Evolutionary conservation across 1,140 invertebrate species (phyloP), one percentile per base, ranked within the genome.

Genomic region (Apis florea): DNA sequence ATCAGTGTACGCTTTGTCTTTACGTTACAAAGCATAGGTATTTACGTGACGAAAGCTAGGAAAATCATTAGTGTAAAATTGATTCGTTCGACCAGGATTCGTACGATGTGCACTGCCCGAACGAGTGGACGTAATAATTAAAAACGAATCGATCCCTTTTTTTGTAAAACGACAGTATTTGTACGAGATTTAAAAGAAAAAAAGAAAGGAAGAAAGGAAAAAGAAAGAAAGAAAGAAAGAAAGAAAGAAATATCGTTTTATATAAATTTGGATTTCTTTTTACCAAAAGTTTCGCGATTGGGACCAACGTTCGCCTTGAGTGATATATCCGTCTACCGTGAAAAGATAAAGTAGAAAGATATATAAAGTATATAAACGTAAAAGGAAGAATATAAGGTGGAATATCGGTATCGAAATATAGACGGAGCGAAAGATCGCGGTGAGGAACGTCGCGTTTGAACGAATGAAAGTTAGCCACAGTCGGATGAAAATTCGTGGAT

Each of bases 261-360:
- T 40, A 40, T 40, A 40, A 40, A 40, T 40, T 40, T 40, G 31
- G 31, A 40, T 6, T 40, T 40, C n/a, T 40, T n/a, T 77, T 21
- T 21, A 26, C n/a, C 13, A 13, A 53, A n/a, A n/a, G 40, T 51
- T 66, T 54, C n/a, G 61, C 4, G 17, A 68, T 54, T 26, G 64
- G 79, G 79, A 82, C 79, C 79, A 82, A 69, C 13, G 8, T 51
- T 71, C 51, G 51, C n/a, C 31, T 56, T 49, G 9, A 26, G 26
- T 63, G 51, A 51, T 21, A 51, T 21, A 56, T 79, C 68, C 68
- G 77, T 79, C 68, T 72, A 54, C 8, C 9, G 2, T 8, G 19
- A 40, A 24, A 26, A 17, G 0, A 31, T 26, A n/a, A 67, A 66
- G 47, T 47, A 31, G 13, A 53, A 21, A 54, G 19, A 21, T 56